Base-by-base conservation (phyloP, 2,797 vertebrate genomes). In the Acrocephalus scirpaceus region DNA sequence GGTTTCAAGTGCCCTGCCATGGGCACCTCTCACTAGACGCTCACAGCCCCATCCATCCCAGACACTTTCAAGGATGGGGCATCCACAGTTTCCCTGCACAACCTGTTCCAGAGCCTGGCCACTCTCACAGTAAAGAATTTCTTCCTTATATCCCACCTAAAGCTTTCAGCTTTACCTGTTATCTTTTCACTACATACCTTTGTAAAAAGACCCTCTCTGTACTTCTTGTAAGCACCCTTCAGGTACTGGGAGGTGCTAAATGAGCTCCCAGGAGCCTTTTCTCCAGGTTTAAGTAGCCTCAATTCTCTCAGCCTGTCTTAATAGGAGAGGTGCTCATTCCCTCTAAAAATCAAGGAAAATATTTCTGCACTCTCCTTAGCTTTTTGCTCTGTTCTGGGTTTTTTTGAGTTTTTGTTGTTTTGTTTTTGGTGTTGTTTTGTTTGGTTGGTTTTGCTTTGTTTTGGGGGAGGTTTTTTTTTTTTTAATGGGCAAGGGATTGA, bases 1-100 rank as follows among this genome's bases (percentile, higher is more conserved):
- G 2, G 1, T n/a, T 75, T 16, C 9, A 42, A 9, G 19, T 0
- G 0, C 9, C 19, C 32, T 62, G 26, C 18, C 19, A 14, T 9
- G 36, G 32, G 4, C 13, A 44, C 3, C 9, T 29, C 44, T 32
- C 13, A 16, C 22, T 48, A 4, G 30, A 27, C 10, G 22, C 10
- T 61, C 22, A 15, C 18, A 82, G 26, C 16, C 7, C 9, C 6
- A 23, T n/a, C 32, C 42, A 44, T 2, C 27, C 3, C 2, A 1
- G 25, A 50, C 34, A 10, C 16, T 36, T 48, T 34, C 22, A 54
- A 34, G 34, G 6, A 29, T 7, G n/a, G 16, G 19, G 9, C 13
- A 44, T 17, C n/a, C 44, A 57, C 51, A 58, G 27, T 23, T 79
- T 58, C 23, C 38, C 45, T 51, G 36, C 5, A 18, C 7, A 32